phyloP scores from a whole-genome alignment of 2,113 vertebrate genomes.

The Mellivora capensis region DNA sequence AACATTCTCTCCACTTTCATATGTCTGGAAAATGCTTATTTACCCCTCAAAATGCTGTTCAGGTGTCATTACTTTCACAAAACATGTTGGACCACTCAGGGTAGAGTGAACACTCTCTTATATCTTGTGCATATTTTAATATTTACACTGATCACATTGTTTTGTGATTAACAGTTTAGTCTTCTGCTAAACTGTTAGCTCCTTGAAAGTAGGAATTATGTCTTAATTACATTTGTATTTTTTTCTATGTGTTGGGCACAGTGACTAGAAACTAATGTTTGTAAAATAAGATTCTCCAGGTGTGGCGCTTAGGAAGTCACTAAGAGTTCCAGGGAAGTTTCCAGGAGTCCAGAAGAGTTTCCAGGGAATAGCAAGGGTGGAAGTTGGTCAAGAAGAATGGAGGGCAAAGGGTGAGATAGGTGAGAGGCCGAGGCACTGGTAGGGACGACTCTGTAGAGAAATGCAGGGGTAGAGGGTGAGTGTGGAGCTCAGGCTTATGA shows the following conservation, averaged over 20 bases:
- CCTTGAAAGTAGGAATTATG: neutral
- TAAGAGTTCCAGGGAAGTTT: too few species aligned
- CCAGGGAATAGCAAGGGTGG: neutral
- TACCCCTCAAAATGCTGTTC: neutral
- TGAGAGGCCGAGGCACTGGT: neutral
- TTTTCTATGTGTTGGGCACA: neutral
- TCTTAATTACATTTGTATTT: neutral
- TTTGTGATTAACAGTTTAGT: neutral
- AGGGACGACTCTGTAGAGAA: neutral
- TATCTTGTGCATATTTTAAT: neutral
- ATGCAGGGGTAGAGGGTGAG: neutral
- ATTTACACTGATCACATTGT: neutral
- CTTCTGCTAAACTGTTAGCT: neutral
- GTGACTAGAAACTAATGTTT: neutral
- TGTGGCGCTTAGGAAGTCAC: neutral
- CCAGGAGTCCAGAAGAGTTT: neutral
- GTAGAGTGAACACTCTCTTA: neutral
- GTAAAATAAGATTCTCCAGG: neutral
- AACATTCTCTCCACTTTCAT: neutral
- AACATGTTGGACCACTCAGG: neutral
- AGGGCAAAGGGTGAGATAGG: neutral
- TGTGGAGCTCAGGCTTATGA: neutral
- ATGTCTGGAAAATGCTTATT: neutral
- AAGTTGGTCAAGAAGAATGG: neutral
- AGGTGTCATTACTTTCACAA: neutral